A percentile compares a stretch with the other conserved stretches of the same genome.
Evolutionary conservation across 2,113 vertebrate genomes (phyloP).

Genomic region (Misgurnus anguillicaudatus): DNA sequence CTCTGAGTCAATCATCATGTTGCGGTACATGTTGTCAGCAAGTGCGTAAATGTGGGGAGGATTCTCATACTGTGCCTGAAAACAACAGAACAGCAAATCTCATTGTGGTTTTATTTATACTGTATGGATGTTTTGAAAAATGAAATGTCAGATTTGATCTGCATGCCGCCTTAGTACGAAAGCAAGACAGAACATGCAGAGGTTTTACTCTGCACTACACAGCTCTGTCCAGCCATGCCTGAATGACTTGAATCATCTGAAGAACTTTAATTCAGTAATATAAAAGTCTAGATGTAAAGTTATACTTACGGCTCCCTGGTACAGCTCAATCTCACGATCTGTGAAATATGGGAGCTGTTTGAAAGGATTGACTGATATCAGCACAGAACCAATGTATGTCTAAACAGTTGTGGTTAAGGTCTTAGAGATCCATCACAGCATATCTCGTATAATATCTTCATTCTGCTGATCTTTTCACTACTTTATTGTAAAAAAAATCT

Average conservation of each 20-base stretch:
- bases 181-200: constrained; percentile 37
- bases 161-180: constrained; percentile 1
- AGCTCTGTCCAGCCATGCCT: constrained; percentile 2
- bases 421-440: neutral
- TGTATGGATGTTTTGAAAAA: neutral
- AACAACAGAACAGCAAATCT: neutral
- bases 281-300: neutral
- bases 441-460: too few relatives aligned
- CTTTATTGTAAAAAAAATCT: too few relatives aligned
- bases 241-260: constrained; percentile 3
- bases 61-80: constrained; percentile 82
- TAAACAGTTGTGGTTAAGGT: constrained; percentile 64
- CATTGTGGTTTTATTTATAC: too few relatives aligned
- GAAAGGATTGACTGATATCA: constrained; percentile 84
- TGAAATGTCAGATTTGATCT: neutral
- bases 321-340: constrained; percentile 79
- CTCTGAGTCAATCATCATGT: constrained; percentile 84
- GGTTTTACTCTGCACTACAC: constrained; percentile 12
- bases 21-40: constrained; percentile 82
- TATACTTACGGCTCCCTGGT: constrained; percentile 81
- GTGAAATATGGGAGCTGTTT: constrained; percentile 83
- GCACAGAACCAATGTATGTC: constrained; percentile 83
- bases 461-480: too few relatives aligned
- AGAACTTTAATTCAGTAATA: neutral
- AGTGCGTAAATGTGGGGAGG: constrained; percentile 83